Percentiles rank a stretch among this genome's conserved stretches.
Evolutionary conservation across 2,888 invertebrate genomes (phyloP).

Genomic region (Apocheima hispidaria): DNA sequence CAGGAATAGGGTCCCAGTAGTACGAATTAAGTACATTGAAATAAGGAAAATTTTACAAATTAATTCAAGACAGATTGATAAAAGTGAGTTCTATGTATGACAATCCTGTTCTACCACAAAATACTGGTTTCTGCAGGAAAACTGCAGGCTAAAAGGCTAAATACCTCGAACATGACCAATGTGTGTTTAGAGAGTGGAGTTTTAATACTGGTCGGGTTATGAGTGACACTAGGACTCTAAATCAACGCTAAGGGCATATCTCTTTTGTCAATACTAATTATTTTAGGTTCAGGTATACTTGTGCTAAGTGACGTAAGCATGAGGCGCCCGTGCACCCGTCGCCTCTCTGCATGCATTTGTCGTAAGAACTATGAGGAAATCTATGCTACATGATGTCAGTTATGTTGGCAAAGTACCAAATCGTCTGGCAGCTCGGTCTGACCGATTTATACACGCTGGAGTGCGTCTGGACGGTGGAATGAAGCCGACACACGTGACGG

Average conservation of each 20-base stretch:
- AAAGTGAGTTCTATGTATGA: background rate
- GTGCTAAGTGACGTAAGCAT: conserved; percentile 54
- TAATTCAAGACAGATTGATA: background rate
- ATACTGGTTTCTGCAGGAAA: background rate
- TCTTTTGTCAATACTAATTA: no score
- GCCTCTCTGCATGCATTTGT: background rate
- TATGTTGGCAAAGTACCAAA: conserved; percentile 64
- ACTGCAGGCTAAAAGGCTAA: no score
- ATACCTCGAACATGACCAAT: no score
- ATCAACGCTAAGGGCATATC: no score
- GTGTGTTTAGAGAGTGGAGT: no score
- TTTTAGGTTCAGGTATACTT: no score
- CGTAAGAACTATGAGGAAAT: background rate
- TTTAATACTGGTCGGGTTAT: no score
- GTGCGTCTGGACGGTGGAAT: conserved; percentile 52
- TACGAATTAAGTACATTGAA: background rate
- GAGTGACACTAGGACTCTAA: no score
- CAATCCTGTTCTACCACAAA: background rate
- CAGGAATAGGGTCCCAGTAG: no score
- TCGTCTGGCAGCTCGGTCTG: conserved; percentile 51
- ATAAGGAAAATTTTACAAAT: background rate
- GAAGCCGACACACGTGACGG: conserved; percentile 29
- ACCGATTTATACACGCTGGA: conserved; percentile 61
- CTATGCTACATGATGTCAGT: conserved; percentile 3
- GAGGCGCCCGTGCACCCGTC: conserved; percentile 30